Conservation (phyloP, 1,140 invertebrate species). For the Cyphomyrmex costatus region DNA sequence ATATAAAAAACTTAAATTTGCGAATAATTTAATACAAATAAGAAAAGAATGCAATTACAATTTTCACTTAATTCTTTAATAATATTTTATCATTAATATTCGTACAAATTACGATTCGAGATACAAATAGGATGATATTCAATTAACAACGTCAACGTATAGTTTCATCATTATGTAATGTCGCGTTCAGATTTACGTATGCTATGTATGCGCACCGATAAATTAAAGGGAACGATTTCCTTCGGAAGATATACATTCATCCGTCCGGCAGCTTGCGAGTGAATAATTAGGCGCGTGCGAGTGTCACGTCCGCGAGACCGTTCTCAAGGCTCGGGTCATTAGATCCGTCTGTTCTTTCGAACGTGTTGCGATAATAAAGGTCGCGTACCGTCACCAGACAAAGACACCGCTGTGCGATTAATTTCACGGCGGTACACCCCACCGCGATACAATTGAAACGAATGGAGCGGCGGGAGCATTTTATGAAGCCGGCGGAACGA, state of each 20-base stretch:
- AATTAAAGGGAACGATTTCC: slow-evolving; percentile 29
- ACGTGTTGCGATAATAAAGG: slow-evolving; percentile 67
- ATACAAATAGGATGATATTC: not conserved
- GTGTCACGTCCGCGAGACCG: slow-evolving; percentile 55
- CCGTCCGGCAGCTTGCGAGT: slow-evolving; percentile 22
- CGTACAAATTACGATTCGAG: not conserved
- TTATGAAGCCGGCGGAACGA: slow-evolving; percentile 54
- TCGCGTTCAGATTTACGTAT: not conserved
- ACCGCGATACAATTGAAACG: slow-evolving; percentile 65
- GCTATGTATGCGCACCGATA: slow-evolving; percentile 20
- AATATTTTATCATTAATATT: not conserved
- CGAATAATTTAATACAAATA: no score
- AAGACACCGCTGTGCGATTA: slow-evolving; percentile 70
- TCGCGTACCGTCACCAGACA: slow-evolving; percentile 60
- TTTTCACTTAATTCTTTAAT: not conserved
- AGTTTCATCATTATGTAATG: not conserved
- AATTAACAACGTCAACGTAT: not conserved
- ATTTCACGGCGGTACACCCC: slow-evolving; percentile 66
- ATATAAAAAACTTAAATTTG: no score
- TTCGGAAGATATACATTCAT: slow-evolving; percentile 14
- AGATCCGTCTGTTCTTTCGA: slow-evolving; percentile 65
- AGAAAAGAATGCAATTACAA: no score
- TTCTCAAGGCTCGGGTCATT: slow-evolving; percentile 67
- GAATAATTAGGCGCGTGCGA: slow-evolving; percentile 59
- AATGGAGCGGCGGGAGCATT: slow-evolving; percentile 60